Evolutionary conservation across 2,113 vertebrate species (phyloP), one percentile per base, ranked within the genome.

Genomic region (Struthidea cinerea): DNA sequence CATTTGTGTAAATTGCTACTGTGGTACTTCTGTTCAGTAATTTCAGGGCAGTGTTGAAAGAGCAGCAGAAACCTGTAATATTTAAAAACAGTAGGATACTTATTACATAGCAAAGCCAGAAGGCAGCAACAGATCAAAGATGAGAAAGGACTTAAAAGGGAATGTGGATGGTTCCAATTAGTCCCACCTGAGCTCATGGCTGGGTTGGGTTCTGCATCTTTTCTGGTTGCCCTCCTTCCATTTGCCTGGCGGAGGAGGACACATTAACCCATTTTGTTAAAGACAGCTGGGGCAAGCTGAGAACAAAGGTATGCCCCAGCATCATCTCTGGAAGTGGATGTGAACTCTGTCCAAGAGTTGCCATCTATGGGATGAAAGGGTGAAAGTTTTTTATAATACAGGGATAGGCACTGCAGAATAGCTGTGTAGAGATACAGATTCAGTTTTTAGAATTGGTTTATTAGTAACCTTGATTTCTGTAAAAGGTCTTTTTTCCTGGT

Each of bases 31-130:
- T 78, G 37, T 67, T 87, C 50, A 55, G 50, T 92, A 91, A 96
- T 96, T 95, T 91, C 46, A 91, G 63, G 88, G 74, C 67, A 94
- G 41, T 47, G 27, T 71, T 92, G 71, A 93, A 96, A 92, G 53
- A 87, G 35, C 12, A 73, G 47, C 13, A 81, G 74, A 90, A 70
- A 87, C 87, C 37, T 87, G 37, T 91, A 91, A 89, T 87, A 90
- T 84, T 88, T 91, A 53, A 93, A 93, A 87, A 47, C 16, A 33
- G 49, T 18, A 49, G 32, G 32, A 67, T 71, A 30, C 63, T 86
- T 85, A 77, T 89, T 93, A 69, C 21, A 82, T 32, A 49, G 55
- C n/a, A 90, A 80, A 94, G 69, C 61, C 76, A 91, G 50, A 87
- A 91, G 89, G 76, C 61, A 83, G 35, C 39, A 74, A 33, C n/a